Percentiles rank a stretch among this genome's conserved stretches.
These are phyloP conservation scores for Pristionchus mayeri DNA, from an alignment of 2,888 invertebrate species.

Conservation along the genomic window DNA sequence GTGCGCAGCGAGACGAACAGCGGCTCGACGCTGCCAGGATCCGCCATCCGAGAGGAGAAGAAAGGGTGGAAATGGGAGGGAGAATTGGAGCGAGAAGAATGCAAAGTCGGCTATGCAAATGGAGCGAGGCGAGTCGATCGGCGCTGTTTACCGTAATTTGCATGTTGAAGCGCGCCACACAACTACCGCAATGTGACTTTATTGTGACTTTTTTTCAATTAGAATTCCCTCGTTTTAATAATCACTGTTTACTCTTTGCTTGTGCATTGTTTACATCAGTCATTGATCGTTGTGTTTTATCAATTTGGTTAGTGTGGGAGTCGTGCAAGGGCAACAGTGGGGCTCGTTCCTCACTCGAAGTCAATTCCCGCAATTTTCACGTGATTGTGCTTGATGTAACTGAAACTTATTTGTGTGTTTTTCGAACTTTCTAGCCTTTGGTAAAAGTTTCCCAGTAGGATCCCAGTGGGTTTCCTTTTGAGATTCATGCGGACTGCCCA, in stretches of 20 bases:
- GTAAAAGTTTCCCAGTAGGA: too few relatives aligned
- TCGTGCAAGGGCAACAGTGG: not conserved
- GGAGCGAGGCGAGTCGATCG: too few relatives aligned
- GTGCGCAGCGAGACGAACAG: conserved; percentile 9
- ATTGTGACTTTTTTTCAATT: too few relatives aligned
- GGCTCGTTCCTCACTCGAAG: not conserved
- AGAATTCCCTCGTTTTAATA: not conserved
- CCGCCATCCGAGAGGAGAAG: not conserved
- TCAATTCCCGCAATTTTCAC: too few relatives aligned
- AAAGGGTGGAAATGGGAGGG: too few relatives aligned
- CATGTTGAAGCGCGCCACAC: too few relatives aligned
- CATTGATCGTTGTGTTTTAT: conserved; percentile 33
- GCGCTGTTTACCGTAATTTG: too few relatives aligned
- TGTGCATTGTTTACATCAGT: not conserved
- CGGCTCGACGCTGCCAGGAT: not conserved
- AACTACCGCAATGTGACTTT: not conserved
- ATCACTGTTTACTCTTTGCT: not conserved
- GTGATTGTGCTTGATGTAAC: not conserved
- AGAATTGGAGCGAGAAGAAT: too few relatives aligned
- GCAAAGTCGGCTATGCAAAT: too few relatives aligned
- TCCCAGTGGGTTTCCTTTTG: too few relatives aligned
- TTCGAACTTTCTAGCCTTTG: too few relatives aligned
- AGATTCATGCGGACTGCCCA: too few relatives aligned
- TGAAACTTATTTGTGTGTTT: not conserved
- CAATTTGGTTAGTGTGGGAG: not conserved